Percentiles rank a stretch among this genome's conserved stretches.
phyloP scores from a whole-genome alignment of 2,113 vertebrate species.

The Neolamprologus brichardi region DNA sequence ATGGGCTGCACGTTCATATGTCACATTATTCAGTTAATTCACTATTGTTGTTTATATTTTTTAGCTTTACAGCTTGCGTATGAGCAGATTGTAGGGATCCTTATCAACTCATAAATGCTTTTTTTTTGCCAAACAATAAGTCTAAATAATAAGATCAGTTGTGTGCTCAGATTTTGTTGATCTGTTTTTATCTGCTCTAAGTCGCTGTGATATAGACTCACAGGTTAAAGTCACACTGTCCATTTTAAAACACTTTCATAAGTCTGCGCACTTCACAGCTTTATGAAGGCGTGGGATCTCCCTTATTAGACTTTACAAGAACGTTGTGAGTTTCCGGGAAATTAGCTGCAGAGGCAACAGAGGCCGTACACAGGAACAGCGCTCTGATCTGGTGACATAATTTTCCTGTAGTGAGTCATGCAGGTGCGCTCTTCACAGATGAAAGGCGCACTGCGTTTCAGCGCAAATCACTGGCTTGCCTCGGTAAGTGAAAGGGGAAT shows the following conservation, averaged over 20 bases:
- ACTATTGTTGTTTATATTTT: not conserved
- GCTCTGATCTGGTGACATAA: constrained; percentile 37
- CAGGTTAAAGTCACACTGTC: not conserved
- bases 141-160: not conserved
- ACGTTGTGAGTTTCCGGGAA: constrained; percentile 49
- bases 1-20: not conserved
- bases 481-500: not conserved
- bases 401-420: constrained; percentile 28
- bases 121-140: not conserved
- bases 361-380: not conserved
- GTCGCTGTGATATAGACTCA: not conserved
- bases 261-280: not conserved
- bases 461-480: not conserved
- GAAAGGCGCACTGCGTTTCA: not conserved
- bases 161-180: not conserved
- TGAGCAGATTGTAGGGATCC: not conserved
- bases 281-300: constrained; percentile 19
- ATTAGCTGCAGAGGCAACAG: not conserved
- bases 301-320: constrained; percentile 45
- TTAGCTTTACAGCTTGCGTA: not conserved
- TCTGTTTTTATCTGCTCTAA: not conserved
- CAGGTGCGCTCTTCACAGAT: constrained; percentile 12
- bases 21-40: not conserved
- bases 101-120: not conserved
- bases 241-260: not conserved